Evolutionary conservation across 2,113 vertebrate genomes (phyloP), one percentile per base, ranked within the genome.

Genomic region (Herpetotheres cachinnans): DNA sequence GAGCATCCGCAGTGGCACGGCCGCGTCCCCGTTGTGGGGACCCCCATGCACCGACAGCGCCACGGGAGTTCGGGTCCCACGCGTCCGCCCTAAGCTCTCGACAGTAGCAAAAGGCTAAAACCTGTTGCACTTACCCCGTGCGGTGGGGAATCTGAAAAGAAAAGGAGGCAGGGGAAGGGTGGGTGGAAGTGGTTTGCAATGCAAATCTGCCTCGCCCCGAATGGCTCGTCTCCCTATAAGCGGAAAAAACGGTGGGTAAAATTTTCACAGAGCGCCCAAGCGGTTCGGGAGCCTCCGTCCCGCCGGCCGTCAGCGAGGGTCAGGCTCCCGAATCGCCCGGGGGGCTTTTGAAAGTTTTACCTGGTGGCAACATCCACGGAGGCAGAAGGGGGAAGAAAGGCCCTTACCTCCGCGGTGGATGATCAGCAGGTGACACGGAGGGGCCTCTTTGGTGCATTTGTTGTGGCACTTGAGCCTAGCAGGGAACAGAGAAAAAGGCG

Each of bases 381-480:
- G 59, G 46, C 21, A 25, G 29, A 34, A 69, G 36, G 42, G 47
- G 10, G 46, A 40, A 71, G 52, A 22, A 62, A 16, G 38, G 95
- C 62, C 96, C 98, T 98, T 98, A 98, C 99, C 99, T 97, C 99
- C 99, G 77, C 99, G 98, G 95, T 99, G 99, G 97, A 99, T 99
- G 97, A 99, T 99, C 94, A 99, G 98, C 95, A 99, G 98, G 97
- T 99, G 99, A 97, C 99, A 99, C 84, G 99, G 99, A 11, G 99
- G 99, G 76, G 99, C 99, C 99, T 99, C 99, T 99, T 99, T 99
- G 99, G 99, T 99, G 98, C 99, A 99, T 99, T 99, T 99, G 98
- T 99, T 99, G 98, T 99, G 99, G 99, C 99, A 99, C 99, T 99
- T 99, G 99, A 99, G 98, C 98, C 99, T 99, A 20, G 96, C 15